phyloP scores from a whole-genome alignment of 2,797 vertebrate genomes.

The Sandelia bainsii region DNA sequence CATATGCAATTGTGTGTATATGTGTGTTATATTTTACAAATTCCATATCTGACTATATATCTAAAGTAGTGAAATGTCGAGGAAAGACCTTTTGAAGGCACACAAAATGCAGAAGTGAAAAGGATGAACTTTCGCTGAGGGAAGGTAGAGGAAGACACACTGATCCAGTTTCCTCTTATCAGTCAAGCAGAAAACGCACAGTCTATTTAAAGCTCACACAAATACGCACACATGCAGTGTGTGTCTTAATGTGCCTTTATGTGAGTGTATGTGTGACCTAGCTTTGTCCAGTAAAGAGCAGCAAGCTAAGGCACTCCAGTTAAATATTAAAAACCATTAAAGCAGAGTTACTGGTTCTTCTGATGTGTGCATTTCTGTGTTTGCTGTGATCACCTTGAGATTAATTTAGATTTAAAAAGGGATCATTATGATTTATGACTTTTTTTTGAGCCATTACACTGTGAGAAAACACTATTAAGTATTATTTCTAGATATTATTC shows the following conservation, averaged over 20 bases:
- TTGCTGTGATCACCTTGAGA: background rate
- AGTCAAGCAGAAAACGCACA: conserved; percentile 65
- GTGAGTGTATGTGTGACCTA: conserved; percentile 32
- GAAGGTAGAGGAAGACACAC: conserved; percentile 60
- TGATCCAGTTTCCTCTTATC: conserved; percentile 71
- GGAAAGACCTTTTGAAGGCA: conserved; percentile 6
- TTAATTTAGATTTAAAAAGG: background rate
- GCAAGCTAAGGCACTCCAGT: conserved; percentile 15
- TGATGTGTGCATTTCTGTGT: conserved; percentile 12
- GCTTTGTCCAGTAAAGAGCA: conserved; percentile 41
- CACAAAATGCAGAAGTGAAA: conserved; percentile 56
- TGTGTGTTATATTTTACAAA: background rate
- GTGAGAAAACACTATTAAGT: background rate
- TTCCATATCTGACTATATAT: background rate
- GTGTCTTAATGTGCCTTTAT: conserved; percentile 5
- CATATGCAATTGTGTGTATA: background rate
- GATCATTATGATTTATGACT: background rate
- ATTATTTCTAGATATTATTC: too few relatives aligned
- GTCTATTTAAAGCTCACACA: conserved; percentile 57
- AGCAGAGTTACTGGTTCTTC: conserved; percentile 29
- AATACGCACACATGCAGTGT: conserved; percentile 15
- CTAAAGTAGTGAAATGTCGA: background rate
- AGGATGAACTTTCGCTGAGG: conserved; percentile 60
- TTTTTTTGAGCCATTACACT: background rate
- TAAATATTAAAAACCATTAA: conserved; percentile 58